phyloP scores from a whole-genome alignment of 1,140 invertebrate genomes.

The Liolophura sinensis region DNA sequence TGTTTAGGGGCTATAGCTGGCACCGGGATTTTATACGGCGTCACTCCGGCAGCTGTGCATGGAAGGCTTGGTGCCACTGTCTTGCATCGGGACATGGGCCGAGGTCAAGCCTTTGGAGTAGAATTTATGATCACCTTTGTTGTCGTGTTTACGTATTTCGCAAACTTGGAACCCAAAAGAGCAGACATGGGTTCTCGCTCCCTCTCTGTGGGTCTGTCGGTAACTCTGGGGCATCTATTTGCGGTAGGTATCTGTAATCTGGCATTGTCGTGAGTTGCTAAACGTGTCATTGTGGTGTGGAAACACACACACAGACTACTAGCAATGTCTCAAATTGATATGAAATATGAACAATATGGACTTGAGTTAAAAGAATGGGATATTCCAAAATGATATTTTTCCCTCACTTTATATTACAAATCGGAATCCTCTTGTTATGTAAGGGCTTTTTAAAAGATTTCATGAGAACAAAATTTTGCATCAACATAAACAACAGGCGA shows the following conservation, averaged over 20 bases:
- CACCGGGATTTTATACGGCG: constrained; percentile 34
- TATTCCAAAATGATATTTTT: too few relatives aligned
- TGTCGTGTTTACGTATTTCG: constrained; percentile 83
- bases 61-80: constrained; percentile 23
- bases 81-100: constrained; percentile 23
- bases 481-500: too few relatives aligned
- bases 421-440: too few relatives aligned
- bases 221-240: constrained; percentile 43
- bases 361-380: too few relatives aligned
- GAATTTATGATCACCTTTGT: constrained; percentile 87
- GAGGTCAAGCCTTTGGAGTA: constrained; percentile 74
- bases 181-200: constrained; percentile 82
- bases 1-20: constrained; percentile 35
- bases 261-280: too few relatives aligned
- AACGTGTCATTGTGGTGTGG: too few relatives aligned
- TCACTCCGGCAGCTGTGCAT: constrained; percentile 32
- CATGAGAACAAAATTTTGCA: too few relatives aligned
- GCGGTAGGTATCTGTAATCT: constrained; percentile 35
- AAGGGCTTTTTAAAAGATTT: too few relatives aligned
- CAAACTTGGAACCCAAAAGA: constrained; percentile 74
- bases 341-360: too few relatives aligned
- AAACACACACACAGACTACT: too few relatives aligned
- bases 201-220: constrained; percentile 74
- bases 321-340: too few relatives aligned
- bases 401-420: too few relatives aligned